Evolutionary conservation across 2,113 vertebrate species (phyloP).

Genomic region (Urocynchramus pylzowi): DNA sequence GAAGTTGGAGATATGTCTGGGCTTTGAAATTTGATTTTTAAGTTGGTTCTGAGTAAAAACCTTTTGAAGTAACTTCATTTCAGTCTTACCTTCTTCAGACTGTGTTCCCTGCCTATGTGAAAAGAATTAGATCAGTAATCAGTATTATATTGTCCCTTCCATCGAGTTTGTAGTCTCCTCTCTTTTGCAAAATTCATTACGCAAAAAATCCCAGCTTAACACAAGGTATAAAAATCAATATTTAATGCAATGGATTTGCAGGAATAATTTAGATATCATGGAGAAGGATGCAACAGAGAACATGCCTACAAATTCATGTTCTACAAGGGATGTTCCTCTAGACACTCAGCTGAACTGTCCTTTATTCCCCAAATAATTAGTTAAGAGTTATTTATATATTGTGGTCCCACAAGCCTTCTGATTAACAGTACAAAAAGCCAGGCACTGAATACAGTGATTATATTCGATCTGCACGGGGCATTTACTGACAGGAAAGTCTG

Average conservation of each 20-base stretch:
- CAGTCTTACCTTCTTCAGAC: neutral
- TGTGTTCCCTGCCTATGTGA: neutral
- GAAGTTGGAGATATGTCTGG: neutral
- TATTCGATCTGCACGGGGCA: slow-evolving; percentile 21
- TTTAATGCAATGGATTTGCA: neutral
- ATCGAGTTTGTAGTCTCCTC: neutral
- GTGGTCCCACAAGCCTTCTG: slow-evolving; percentile 33
- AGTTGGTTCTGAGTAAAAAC: neutral
- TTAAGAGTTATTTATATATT: slow-evolving; percentile 50
- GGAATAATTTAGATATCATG: neutral
- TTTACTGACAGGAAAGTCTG: slow-evolving; percentile 59
- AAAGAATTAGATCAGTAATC: neutral
- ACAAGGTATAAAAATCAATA: neutral
- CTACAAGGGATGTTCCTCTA: neutral
- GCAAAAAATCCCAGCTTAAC: neutral
- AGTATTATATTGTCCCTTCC: neutral
- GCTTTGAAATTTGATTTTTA: neutral
- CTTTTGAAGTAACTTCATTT: neutral
- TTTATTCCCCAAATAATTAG: slow-evolving; percentile 49
- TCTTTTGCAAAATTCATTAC: neutral
- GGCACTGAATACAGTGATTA: slow-evolving; percentile 56
- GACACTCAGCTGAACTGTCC: neutral
- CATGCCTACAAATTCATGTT: neutral
- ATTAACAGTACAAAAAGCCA: slow-evolving; percentile 43
- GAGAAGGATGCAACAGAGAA: neutral